Evolutionary conservation across 2,888 invertebrate genomes (phyloP), one percentile per base, ranked within the genome.

Genomic region (Magallana nippona): DNA sequence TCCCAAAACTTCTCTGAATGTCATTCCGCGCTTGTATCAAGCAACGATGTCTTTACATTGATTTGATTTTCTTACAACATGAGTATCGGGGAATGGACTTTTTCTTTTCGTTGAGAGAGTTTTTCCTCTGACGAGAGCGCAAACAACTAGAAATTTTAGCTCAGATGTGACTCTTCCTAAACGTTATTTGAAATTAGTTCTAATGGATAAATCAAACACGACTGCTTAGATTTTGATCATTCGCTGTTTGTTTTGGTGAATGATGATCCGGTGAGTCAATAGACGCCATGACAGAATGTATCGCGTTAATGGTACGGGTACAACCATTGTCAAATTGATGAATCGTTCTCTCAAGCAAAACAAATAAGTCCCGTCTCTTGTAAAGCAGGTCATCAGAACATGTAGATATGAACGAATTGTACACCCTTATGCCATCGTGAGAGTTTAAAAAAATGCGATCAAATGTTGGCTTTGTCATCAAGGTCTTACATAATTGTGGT

Each of bases 161-260:
- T 27, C 15, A 10, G 13, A 22, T 22, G 32, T 27, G 71, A 71
- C 71, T 71, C 71, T 71, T 32, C 10, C 32, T 71, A 27, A 27
- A 22, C 19, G 19, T 63, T 22, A 71, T 71, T 27, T 22, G 71
- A 27, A 71, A 71, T 71, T 71, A 71, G 71, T 27, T 71, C 71
- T 32, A 71, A 32, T 71, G 27, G 32, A 71, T 71, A 71, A 71
- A 71, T 22, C 71, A 71, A 71, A 71, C 71, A 71, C 11, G 71
- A 27, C 71, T 60, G 71, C 13, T 71, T 32, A 71, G 27, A 71
- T 71, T 44, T 71, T 71, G 71, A 22, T 71, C 11, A 71, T 71
- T 71, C 71, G 15, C 11, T 71, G 71, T 71, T 71, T 71, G 71
- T 71, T 71, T 27, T 71, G 15, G 71, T 71, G 71, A 71, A 71